phyloP scores from a whole-genome alignment of 2,797 vertebrate genomes.

The Gouania willdenowi region DNA sequence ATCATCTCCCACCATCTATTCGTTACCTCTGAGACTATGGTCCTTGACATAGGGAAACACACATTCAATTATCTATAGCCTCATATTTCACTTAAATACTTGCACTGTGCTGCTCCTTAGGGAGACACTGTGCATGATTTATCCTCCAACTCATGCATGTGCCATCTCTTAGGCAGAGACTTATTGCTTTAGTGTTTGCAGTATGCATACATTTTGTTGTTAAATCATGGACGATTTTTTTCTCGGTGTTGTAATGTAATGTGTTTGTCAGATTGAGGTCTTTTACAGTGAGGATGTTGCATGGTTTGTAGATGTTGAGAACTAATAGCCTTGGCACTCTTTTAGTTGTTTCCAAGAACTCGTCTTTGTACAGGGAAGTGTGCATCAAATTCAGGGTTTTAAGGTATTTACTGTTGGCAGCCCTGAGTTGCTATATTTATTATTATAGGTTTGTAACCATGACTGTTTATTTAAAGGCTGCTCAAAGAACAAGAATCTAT shows the following conservation, averaged over 20 bases:
- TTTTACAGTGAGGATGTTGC: conserved; percentile 10
- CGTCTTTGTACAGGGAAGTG: conserved; percentile 10
- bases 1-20: conserved; percentile 31
- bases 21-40: conserved; percentile 26
- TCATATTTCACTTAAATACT: conserved; percentile 65
- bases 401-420: too few relatives aligned
- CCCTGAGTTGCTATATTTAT: too few relatives aligned
- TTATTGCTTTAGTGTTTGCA: conserved; percentile 19
- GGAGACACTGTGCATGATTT: conserved; percentile 57
- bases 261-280: conserved; percentile 35
- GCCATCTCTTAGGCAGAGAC: conserved; percentile 25
- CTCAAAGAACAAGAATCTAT: too few relatives aligned
- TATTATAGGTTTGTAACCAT: too few relatives aligned
- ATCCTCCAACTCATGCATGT: conserved; percentile 45
- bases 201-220: conserved; percentile 39
- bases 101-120: conserved; percentile 37
- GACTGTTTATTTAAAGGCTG: too few relatives aligned
- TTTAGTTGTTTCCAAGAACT: conserved; percentile 18
- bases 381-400: too few relatives aligned
- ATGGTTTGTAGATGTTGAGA: conserved; percentile 10
- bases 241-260: conserved; percentile 28
- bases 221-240: conserved; percentile 42
- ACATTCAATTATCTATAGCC: conserved; percentile 58
- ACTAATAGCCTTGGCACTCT: conserved; percentile 22
- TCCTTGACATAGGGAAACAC: conserved; percentile 50